Conservation (phyloP, 1,140 invertebrate genomes). For the Chionoecetes opilio region DNA sequence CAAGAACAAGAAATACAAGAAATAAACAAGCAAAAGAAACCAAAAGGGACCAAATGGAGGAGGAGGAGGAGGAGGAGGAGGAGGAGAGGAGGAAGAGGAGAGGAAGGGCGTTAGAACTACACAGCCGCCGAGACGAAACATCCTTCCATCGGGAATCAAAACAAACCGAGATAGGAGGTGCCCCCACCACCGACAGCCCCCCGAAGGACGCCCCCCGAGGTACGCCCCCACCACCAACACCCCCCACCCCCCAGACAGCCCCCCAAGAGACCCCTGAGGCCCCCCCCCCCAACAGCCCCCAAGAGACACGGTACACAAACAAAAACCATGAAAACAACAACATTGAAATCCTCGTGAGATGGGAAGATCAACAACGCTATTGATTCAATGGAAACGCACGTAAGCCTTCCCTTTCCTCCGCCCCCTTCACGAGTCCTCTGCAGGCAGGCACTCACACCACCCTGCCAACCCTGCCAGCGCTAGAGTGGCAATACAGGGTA, state of each 20-base stretch:
- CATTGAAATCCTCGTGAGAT: background rate
- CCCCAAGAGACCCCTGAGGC: too few relatives aligned
- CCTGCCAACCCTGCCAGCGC: too few relatives aligned
- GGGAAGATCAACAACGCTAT: slow-evolving; percentile 52
- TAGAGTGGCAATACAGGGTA: too few relatives aligned
- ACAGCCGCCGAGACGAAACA: background rate
- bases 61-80: background rate
- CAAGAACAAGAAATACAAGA: background rate
- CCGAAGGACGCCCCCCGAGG: too few relatives aligned
- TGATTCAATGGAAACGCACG: slow-evolving; percentile 54
- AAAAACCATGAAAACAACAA: slow-evolving; percentile 30
- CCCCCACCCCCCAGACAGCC: too few relatives aligned
- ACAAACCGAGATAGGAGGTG: background rate
- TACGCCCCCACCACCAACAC: background rate
- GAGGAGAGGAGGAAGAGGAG: background rate
- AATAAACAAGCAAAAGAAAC: background rate
- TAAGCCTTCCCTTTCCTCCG: background rate
- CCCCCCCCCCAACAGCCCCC: background rate
- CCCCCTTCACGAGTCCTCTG: background rate
- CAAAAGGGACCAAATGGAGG: too few relatives aligned
- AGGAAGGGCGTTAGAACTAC: background rate
- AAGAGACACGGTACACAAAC: background rate
- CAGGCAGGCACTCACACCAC: background rate
- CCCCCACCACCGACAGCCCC: background rate
- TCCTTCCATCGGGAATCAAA: slow-evolving; percentile 3